Evolutionary conservation across 1,140 invertebrate species (phyloP).

Genomic region (Leptinotarsa lineolata): DNA sequence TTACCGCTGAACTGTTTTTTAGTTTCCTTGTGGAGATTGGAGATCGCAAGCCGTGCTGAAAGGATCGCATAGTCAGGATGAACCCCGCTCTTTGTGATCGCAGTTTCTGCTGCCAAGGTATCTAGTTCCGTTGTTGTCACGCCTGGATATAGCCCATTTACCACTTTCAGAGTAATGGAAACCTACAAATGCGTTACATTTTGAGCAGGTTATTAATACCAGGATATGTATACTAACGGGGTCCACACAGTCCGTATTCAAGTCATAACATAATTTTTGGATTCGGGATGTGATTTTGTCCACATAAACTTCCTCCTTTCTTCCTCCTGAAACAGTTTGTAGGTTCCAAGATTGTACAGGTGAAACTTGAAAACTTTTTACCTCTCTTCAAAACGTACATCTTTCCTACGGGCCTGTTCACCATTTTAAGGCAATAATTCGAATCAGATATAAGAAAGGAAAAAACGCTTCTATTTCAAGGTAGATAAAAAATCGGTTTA

Average conservation of each 20-base stretch:
- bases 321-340: conserved; percentile 74
- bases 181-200: conserved; percentile 23
- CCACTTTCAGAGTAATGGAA: conserved; percentile 82
- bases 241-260: conserved; percentile 95
- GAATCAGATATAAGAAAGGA: background rate
- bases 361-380: conserved; percentile 38
- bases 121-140: conserved; percentile 97
- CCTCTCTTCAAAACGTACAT: conserved; percentile 62
- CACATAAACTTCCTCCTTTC: conserved; percentile 92
- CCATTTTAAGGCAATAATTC: conserved; percentile 36
- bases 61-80: conserved; percentile 97
- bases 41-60: conserved; percentile 93
- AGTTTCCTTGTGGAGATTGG: conserved; percentile 97
- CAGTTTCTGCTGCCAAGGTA: conserved; percentile 95
- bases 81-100: conserved; percentile 92
- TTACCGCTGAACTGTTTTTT: conserved; percentile 87
- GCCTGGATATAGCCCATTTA: conserved; percentile 92
- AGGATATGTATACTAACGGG: conserved; percentile 71
- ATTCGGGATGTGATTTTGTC: conserved; percentile 98
- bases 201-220: background rate
- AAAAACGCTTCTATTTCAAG: background rate
- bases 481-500: no score
- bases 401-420: conserved; percentile 49
- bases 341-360: no score
- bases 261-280: conserved; percentile 91